A percentile compares a stretch with the other conserved stretches of the same genome.
These are phyloP conservation scores for Empis livida DNA, from an alignment of 2,888 invertebrate species.

Conservation along the genomic window DNA sequence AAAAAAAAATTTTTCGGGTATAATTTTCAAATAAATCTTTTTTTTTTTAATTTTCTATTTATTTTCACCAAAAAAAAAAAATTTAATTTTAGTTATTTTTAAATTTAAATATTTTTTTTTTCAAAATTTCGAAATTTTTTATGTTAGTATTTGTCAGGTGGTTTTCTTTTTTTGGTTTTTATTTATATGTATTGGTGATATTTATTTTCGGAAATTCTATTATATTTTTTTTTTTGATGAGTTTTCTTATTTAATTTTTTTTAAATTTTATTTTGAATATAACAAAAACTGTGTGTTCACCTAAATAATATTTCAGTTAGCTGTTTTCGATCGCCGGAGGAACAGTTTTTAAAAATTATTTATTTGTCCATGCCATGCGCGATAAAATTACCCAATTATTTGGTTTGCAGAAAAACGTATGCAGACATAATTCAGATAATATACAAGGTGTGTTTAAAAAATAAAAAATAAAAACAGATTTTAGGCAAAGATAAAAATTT, in stretches of 20 bases:
- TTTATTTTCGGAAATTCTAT: background rate
- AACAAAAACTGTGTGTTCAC: slow-evolving; percentile 22
- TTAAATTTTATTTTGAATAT: slow-evolving; percentile 10
- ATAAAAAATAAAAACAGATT: background rate
- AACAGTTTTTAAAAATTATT: slow-evolving; percentile 28
- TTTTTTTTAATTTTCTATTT: too few species aligned
- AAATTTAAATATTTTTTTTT: too few species aligned
- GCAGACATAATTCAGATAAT: slow-evolving; percentile 35
- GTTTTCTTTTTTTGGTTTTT: too few species aligned
- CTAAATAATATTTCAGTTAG: slow-evolving; percentile 19
- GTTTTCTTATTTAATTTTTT: slow-evolving; percentile 1
- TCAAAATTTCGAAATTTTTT: too few species aligned
- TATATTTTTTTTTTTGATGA: background rate
- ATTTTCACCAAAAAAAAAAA: too few species aligned
- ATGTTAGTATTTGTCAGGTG: too few species aligned
- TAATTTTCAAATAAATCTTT: too few species aligned
- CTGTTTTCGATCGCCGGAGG: slow-evolving; percentile 24
- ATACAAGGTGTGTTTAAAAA: slow-evolving; percentile 28
- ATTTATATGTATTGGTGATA: background rate
- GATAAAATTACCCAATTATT: slow-evolving; percentile 37
- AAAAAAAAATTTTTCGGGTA: too few species aligned
- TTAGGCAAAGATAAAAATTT: background rate
- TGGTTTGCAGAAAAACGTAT: slow-evolving; percentile 36
- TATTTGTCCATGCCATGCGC: slow-evolving; percentile 38
- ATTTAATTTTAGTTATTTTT: too few species aligned